A percentile compares a stretch with the other conserved stretches of the same genome.
phyloP scores from a whole-genome alignment of 2,888 invertebrate genomes.

The Portevinia maculata region DNA sequence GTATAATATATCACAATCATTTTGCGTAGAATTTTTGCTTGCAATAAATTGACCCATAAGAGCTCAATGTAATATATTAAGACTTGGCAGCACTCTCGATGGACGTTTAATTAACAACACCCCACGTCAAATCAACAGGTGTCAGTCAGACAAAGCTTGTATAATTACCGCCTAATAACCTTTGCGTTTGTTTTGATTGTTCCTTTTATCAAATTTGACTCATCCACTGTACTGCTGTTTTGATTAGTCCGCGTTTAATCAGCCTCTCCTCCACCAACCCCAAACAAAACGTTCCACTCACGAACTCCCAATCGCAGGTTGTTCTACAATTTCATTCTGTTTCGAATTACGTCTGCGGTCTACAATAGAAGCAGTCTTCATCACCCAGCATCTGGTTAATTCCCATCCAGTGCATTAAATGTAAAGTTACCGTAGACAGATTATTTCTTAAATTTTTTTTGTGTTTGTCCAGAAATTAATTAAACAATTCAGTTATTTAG shows the following conservation, averaged over 20 bases:
- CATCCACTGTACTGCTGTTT: slow-evolving; percentile 18
- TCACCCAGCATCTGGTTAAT: slow-evolving; percentile 33
- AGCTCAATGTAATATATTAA: not conserved
- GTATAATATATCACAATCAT: too few relatives aligned
- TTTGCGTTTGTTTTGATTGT: slow-evolving; percentile 71
- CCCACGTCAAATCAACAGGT: slow-evolving; percentile 59
- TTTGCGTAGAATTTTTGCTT: too few relatives aligned
- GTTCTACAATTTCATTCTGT: slow-evolving; percentile 29
- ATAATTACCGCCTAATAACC: slow-evolving; percentile 12
- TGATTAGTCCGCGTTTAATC: slow-evolving; percentile 8
- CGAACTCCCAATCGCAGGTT: slow-evolving; percentile 21
- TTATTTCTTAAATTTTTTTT: slow-evolving; percentile 21
- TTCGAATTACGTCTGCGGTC: slow-evolving; percentile 39
- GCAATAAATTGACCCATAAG: not conserved
- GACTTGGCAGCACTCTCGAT: slow-evolving; percentile 5
- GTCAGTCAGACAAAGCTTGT: slow-evolving; percentile 28
- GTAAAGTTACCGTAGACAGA: slow-evolving; percentile 29
- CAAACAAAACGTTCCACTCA: slow-evolving; percentile 40
- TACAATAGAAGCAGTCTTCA: slow-evolving; percentile 44
- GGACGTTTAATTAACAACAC: slow-evolving; percentile 28
- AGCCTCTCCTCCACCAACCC: slow-evolving; percentile 6
- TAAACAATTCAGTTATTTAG: slow-evolving; percentile 4
- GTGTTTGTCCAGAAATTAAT: slow-evolving; percentile 42
- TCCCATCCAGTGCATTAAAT: slow-evolving; percentile 38
- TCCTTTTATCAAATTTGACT: slow-evolving; percentile 45